Conservation (phyloP, 1,140 invertebrate genomes). For the Pygmarrhopalites habei region DNA sequence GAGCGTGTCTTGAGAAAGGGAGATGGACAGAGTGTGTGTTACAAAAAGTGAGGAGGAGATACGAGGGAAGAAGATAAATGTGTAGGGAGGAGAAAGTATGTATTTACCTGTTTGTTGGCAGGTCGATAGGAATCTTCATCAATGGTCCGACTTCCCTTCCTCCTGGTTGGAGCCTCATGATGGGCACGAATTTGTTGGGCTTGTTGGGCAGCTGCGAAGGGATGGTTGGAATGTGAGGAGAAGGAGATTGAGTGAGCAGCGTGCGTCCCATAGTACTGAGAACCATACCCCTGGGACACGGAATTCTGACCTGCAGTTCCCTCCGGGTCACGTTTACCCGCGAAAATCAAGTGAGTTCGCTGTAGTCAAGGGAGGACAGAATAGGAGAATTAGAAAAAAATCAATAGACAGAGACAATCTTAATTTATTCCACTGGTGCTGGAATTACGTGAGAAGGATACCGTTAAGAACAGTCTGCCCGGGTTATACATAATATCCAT, state of each 20-base stretch:
- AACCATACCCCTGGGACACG: slow-evolving; percentile 24
- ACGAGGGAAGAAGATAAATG: too few species aligned
- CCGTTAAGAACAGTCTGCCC: too few species aligned
- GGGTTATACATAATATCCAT: too few species aligned
- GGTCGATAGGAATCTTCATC: slow-evolving; percentile 24
- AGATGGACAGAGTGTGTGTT: not conserved
- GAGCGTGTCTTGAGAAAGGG: not conserved
- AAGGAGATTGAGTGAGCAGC: slow-evolving; percentile 23
- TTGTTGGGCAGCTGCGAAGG: slow-evolving; percentile 31
- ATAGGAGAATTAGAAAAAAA: too few species aligned
- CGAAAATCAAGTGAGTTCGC: slow-evolving; percentile 38
- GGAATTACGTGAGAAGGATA: too few species aligned
- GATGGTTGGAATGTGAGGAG: slow-evolving; percentile 39
- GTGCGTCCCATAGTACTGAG: slow-evolving; percentile 24
- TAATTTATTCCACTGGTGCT: too few species aligned
- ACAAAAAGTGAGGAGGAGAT: not conserved
- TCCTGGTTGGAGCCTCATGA: slow-evolving; percentile 2
- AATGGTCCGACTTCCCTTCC: slow-evolving; percentile 19
- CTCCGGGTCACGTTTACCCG: slow-evolving; percentile 37
- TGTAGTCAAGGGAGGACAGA: too few species aligned
- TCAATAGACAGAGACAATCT: too few species aligned
- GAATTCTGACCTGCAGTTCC: slow-evolving; percentile 21
- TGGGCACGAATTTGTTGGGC: slow-evolving; percentile 14
- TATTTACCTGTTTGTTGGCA: slow-evolving; percentile 31
- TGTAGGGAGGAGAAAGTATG: too few species aligned